Evolutionary conservation across 2,888 invertebrate genomes (phyloP), one percentile per base, ranked within the genome.

Genomic region (Netelia inedita): DNA sequence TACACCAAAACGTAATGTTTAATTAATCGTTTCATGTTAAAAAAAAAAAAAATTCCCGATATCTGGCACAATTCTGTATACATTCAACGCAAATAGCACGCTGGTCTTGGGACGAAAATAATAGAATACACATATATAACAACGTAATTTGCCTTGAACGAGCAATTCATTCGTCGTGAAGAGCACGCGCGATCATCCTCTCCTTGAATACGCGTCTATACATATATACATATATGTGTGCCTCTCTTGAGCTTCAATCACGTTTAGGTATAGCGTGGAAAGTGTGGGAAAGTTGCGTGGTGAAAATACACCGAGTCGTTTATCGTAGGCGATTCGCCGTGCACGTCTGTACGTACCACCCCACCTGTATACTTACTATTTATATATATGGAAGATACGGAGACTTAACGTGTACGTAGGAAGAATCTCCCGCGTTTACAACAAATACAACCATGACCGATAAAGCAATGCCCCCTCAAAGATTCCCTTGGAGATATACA

Each of bases 251-350:
- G 69, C 81, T 81, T 75, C 74, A 82, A 82, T 75, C 85, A 75
- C 79, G 85, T 66, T 85, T 53, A n/a, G n/a, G n/a, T n/a, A 80
- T 79, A 88, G 88, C 88, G 89, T 92, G 92, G 93, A 93, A 93
- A 93, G 92, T 93, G 93, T 93, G 93, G 92, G 93, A 93, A 93
- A 93, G 93, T 93, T 89, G 89, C 84, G 88, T 87, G 88, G 92
- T 89, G 92, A 92, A 92, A 93, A 92, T 92, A 90, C 86, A 86
- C 83, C 23, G 73, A 65, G 88, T 89, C 89, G 88, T 73, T 89
- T 88, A 88, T 90, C 86, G 87, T 79, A 76, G 53, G 59, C 82
- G 65, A 75, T 79, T 76, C 74, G 61, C 61, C 16, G 53, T 75
- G 50, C 63, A 79, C 81, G 79, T 72, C 71, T 53, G 57, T 21